Evolutionary conservation across 2,888 invertebrate genomes (phyloP), one percentile per base, ranked within the genome.

Genomic region (Phanerotoma sp.): DNA sequence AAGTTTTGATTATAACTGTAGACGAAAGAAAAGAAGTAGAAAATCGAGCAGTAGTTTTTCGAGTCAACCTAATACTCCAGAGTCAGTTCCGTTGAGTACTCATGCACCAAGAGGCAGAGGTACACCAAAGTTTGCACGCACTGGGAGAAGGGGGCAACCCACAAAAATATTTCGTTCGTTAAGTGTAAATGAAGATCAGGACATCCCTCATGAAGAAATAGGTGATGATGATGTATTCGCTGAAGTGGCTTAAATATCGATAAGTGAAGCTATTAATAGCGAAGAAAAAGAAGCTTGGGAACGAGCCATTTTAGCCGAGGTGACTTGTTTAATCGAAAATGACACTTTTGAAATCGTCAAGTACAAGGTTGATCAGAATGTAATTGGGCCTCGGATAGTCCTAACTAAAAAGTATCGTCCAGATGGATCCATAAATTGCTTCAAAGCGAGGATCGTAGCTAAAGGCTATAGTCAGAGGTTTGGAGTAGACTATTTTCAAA

Each of bases 361-460:
- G 21, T 11, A 10, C 10, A 35, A n/a, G n/a, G n/a, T n/a, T n/a
- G n/a, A n/a, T n/a, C n/a, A n/a, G n/a, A n/a, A n/a, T n/a, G n/a
- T n/a, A n/a, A n/a, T n/a, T n/a, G n/a, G n/a, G n/a, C n/a, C n/a
- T n/a, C n/a, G n/a, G n/a, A n/a, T n/a, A n/a, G n/a, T n/a, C n/a
- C n/a, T n/a, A n/a, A n/a, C n/a, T n/a, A n/a, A n/a, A n/a, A n/a
- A n/a, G n/a, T n/a, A n/a, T n/a, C n/a, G n/a, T n/a, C n/a, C n/a
- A n/a, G n/a, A n/a, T n/a, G n/a, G n/a, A n/a, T n/a, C n/a, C n/a
- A n/a, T n/a, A n/a, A n/a, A n/a, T n/a, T 38, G 5, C 49, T 35
- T 6, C 49, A 49, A 25, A n/a, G 33, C 28, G 49, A 49, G 6
- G 25, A 35, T 2, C n/a, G n/a, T n/a, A n/a, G n/a, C n/a, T n/a